phyloP scores from a whole-genome alignment of 2,888 invertebrate species.

The Apoda limacodes region DNA sequence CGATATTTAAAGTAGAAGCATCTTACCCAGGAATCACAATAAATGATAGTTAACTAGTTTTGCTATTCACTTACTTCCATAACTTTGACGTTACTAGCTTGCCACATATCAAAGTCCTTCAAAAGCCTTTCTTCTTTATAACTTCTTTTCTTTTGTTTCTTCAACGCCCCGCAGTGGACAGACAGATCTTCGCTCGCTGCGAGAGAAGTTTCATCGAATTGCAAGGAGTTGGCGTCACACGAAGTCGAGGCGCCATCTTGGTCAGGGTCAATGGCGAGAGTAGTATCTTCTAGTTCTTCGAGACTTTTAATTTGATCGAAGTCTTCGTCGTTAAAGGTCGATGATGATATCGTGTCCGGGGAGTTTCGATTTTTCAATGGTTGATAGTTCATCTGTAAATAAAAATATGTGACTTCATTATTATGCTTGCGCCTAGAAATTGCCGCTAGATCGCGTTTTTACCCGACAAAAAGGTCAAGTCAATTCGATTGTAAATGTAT shows the following conservation, averaged over 20 bases:
- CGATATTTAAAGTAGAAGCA: too few species aligned
- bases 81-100: slow-evolving; percentile 48
- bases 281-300: slow-evolving; percentile 20
- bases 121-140: slow-evolving; percentile 36
- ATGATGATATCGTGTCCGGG: slow-evolving; percentile 36
- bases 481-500: too few species aligned
- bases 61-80: slow-evolving; percentile 40
- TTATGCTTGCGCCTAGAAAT: too few species aligned
- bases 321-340: slow-evolving; percentile 32
- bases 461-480: too few species aligned
- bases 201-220: slow-evolving; percentile 42
- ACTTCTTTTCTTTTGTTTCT: slow-evolving; percentile 37
- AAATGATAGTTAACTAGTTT: too few species aligned
- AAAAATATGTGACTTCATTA: not conserved
- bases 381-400: slow-evolving; percentile 39
- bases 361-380: slow-evolving; percentile 32
- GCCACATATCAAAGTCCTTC: slow-evolving; percentile 55
- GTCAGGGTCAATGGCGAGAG: slow-evolving; percentile 24
- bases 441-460: too few species aligned
- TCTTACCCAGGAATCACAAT: too few species aligned
- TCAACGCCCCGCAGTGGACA: slow-evolving; percentile 42
- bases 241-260: slow-evolving; percentile 42
- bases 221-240: slow-evolving; percentile 42
- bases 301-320: slow-evolving; percentile 21
- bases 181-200: slow-evolving; percentile 44